Percentiles rank a stretch among this genome's conserved stretches.
Conservation (phyloP, 2,797 vertebrate species). For the Orientallactaga sibirica region DNA sequence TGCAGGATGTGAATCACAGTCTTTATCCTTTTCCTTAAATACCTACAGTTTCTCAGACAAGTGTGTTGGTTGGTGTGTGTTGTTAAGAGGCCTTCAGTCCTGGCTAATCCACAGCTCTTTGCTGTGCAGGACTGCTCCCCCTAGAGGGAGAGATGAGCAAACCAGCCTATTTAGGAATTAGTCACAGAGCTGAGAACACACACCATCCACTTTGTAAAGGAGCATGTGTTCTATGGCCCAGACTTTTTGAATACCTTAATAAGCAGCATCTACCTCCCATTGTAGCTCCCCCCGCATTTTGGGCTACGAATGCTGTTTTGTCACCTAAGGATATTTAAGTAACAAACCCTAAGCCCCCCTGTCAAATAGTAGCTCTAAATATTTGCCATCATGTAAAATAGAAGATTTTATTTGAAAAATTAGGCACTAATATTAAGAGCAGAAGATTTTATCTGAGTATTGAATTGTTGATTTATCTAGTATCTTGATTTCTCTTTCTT, state of each 20-base stretch:
- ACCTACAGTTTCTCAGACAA: background rate
- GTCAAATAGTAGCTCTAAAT: background rate
- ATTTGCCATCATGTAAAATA: slow-evolving; percentile 12
- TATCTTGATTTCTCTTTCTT: background rate
- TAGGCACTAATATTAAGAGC: background rate
- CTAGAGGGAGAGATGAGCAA: slow-evolving; percentile 29
- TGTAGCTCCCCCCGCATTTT: background rate
- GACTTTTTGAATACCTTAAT: background rate
- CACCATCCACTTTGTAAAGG: background rate
- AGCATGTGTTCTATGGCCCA: background rate
- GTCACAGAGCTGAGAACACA: background rate
- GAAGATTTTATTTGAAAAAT: background rate
- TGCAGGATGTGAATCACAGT: background rate
- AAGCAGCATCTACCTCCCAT: background rate
- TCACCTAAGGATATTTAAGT: slow-evolving; percentile 1
- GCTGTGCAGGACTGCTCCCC: slow-evolving; percentile 50
- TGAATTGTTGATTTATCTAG: background rate
- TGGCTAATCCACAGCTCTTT: background rate
- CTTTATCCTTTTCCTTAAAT: background rate
- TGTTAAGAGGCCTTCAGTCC: background rate
- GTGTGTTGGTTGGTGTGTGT: background rate
- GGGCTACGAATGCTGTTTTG: background rate
- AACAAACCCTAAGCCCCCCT: background rate
- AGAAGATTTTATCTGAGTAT: background rate
- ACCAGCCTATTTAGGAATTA: background rate